These are phyloP conservation scores for Deilephila elpenor DNA, from an alignment of 2,888 invertebrate genomes.

Conservation along the genomic window DNA sequence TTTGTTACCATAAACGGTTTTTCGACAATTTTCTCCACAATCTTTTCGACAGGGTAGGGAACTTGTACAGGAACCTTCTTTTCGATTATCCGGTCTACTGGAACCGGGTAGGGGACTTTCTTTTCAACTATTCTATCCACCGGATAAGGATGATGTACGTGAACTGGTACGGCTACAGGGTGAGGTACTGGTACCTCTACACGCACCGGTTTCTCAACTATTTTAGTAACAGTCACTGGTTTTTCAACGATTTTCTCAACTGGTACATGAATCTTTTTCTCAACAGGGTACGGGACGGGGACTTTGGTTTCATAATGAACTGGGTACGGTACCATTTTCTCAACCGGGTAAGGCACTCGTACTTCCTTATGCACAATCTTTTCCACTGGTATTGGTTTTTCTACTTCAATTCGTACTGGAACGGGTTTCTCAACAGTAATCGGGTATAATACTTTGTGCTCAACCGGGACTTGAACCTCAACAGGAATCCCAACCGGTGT, in stretches of 20 bases:
- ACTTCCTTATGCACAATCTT: constrained; percentile 76
- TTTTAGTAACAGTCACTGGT: constrained; percentile 79
- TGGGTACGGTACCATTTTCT: constrained; percentile 76
- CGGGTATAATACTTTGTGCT: constrained; percentile 69
- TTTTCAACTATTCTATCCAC: constrained; percentile 83
- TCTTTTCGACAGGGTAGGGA: constrained; percentile 79
- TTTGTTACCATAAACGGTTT: constrained; percentile 82
- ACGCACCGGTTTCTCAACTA: constrained; percentile 73
- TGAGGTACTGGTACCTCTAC: constrained; percentile 73
- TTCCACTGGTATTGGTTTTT: constrained; percentile 67
- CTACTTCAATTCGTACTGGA: constrained; percentile 74
- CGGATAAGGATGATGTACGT: constrained; percentile 74
- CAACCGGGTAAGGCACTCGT: constrained; percentile 80
- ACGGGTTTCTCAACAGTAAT: constrained; percentile 73
- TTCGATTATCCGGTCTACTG: constrained; percentile 76
- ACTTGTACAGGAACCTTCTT: constrained; percentile 74
- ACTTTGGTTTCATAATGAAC: constrained; percentile 76
- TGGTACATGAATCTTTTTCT: constrained; percentile 69
- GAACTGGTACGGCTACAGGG: constrained; percentile 68
- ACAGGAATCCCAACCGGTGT: constrained; percentile 75
- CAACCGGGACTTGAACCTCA: constrained; percentile 66
- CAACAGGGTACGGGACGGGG: constrained; percentile 79
- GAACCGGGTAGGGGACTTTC: constrained; percentile 75
- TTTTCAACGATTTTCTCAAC: constrained; percentile 83
- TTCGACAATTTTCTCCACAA: constrained; percentile 83